A percentile compares a stretch with the other conserved stretches of the same genome.
phyloP scores from a whole-genome alignment of 2,888 invertebrate genomes.

The Brachypterus glaber region DNA sequence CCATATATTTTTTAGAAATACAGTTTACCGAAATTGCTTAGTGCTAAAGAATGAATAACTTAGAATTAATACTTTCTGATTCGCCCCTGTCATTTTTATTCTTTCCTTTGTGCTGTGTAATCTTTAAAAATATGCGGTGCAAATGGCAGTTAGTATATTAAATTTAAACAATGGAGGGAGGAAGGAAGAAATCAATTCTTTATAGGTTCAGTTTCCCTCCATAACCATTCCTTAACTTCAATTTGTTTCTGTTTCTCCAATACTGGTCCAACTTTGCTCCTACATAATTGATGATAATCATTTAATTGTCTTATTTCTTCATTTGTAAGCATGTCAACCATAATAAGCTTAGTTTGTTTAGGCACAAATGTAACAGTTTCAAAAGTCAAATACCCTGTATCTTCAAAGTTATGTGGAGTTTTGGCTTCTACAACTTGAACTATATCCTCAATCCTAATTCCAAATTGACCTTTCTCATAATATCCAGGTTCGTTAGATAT shows the following conservation, averaged over 20 bases:
- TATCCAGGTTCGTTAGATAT: conserved; percentile 86
- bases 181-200: too few relatives aligned
- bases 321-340: conserved; percentile 58
- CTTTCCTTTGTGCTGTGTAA: too few relatives aligned
- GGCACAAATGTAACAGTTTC: conserved; percentile 79
- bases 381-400: conserved; percentile 70
- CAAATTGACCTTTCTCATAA: conserved; percentile 83
- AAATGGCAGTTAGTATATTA: too few relatives aligned
- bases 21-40: too few relatives aligned
- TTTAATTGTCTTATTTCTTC: conserved; percentile 75
- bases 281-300: conserved; percentile 65
- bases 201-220: conserved; percentile 60
- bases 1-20: too few relatives aligned
- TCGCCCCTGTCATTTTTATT: too few relatives aligned
- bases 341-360: conserved; percentile 70
- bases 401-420: conserved; percentile 53
- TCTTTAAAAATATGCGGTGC: too few relatives aligned
- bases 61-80: too few relatives aligned
- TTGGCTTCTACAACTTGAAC: conserved; percentile 57
- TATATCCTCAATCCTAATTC: conserved; percentile 83
- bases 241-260: conserved; percentile 53
- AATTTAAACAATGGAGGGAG: too few relatives aligned
- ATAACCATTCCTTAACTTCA: conserved; percentile 71
- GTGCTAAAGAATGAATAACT: too few relatives aligned
- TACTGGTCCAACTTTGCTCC: conserved; percentile 60